Conservation (phyloP, 1,140 invertebrate genomes). For the Drosophila parvula region DNA sequence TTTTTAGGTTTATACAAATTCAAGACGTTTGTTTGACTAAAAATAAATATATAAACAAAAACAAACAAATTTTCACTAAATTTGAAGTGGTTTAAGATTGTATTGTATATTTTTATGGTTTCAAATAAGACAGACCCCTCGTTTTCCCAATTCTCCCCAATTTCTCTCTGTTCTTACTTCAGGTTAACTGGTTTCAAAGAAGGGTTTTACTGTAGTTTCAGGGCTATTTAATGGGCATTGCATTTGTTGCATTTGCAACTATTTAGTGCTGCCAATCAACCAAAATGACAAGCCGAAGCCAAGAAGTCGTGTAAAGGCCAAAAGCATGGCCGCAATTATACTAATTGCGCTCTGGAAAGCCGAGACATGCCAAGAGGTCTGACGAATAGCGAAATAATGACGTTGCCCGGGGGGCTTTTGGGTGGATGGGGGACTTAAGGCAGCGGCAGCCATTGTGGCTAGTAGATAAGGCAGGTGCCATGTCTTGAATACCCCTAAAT, state of each 20-base stretch:
- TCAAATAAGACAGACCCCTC: too few relatives aligned
- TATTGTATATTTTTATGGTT: too few relatives aligned
- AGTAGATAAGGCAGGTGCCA: conserved; percentile 48
- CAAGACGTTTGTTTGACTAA: too few relatives aligned
- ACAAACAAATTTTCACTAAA: too few relatives aligned
- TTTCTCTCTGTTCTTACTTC: background rate
- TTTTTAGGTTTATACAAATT: too few relatives aligned
- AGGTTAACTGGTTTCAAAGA: background rate
- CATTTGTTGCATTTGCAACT: conserved; percentile 14
- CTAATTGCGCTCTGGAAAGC: conserved; percentile 54
- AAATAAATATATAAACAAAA: too few relatives aligned
- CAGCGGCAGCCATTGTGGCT: background rate
- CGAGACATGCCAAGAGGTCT: conserved; percentile 26
- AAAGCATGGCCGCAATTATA: conserved; percentile 53
- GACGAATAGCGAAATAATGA: conserved; percentile 23
- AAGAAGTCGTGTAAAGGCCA: conserved; percentile 14
- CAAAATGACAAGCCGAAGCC: conserved; percentile 29
- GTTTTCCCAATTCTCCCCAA: background rate
- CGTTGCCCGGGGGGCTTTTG: conserved; percentile 1
- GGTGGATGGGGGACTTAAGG: conserved; percentile 1
- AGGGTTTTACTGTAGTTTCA: background rate
- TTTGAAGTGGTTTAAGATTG: too few relatives aligned
- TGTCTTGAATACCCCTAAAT: background rate
- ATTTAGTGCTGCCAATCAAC: conserved; percentile 46
- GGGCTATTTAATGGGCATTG: background rate